Percentiles rank a stretch among this genome's conserved stretches.
Evolutionary conservation across 2,888 invertebrate genomes (phyloP).

Genomic region (Scelioninae gen. 1): DNA sequence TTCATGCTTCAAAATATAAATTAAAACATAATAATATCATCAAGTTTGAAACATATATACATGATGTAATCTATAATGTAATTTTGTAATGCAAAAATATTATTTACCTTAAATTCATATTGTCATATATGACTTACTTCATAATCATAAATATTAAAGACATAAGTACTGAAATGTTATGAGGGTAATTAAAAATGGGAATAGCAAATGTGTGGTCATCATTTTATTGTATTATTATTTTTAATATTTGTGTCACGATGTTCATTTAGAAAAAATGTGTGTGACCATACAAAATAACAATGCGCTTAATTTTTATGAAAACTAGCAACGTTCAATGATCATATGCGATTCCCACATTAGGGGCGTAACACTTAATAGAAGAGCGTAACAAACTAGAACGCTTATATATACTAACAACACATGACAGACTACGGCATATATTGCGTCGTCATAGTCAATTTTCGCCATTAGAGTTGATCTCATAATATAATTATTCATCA

Average conservation of each 20-base stretch:
- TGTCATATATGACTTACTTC: too few relatives aligned
- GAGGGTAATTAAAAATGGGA: too few relatives aligned
- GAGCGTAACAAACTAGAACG: slow-evolving; percentile 79
- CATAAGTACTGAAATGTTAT: too few relatives aligned
- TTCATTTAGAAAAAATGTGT: slow-evolving; percentile 81
- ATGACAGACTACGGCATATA: slow-evolving; percentile 70
- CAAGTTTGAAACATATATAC: too few relatives aligned
- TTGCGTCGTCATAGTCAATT: slow-evolving; percentile 61
- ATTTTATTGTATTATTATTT: slow-evolving; percentile 76
- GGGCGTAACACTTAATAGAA: slow-evolving; percentile 76
- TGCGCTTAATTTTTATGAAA: slow-evolving; percentile 80
- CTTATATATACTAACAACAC: slow-evolving; percentile 78
- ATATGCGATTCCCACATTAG: slow-evolving; percentile 64
- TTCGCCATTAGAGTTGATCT: slow-evolving; percentile 46
- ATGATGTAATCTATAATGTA: too few relatives aligned
- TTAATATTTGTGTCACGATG: slow-evolving; percentile 75
- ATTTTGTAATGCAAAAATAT: too few relatives aligned
- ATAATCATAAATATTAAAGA: too few relatives aligned
- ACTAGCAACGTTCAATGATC: slow-evolving; percentile 79
- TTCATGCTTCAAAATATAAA: too few relatives aligned
- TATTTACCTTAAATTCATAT: too few relatives aligned
- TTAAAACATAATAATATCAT: too few relatives aligned
- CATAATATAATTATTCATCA: slow-evolving; percentile 32
- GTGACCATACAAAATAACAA: slow-evolving; percentile 83
- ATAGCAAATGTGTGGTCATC: slow-evolving; percentile 10